Evolutionary conservation across 2,888 invertebrate species (phyloP), one percentile per base, ranked within the genome.

Genomic region (Zaprionus obscuricornis): DNA sequence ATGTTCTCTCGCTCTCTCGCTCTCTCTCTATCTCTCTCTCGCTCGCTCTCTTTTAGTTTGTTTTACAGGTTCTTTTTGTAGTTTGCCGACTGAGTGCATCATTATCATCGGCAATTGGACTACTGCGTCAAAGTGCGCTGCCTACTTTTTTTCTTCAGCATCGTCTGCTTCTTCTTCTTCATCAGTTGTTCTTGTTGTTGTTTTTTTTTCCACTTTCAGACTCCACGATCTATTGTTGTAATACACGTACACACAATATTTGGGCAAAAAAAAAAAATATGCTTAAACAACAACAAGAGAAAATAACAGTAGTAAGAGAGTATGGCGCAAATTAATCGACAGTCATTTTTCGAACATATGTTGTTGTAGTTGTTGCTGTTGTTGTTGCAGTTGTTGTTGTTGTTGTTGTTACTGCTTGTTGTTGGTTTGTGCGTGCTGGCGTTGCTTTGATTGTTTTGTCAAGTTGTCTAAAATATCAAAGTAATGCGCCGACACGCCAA

Each of bases 21-120:
- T 55, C 58, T 47, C 67, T 62, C 43, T 59, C 49, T 50, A 45
- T 18, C 26, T 42, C 40, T 49, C 14, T 20, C 39, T 16, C 46
- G 18, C 40, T 22, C 50, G 5, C 17, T 18, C 39, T 47, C 33
- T 56, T 51, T 31, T 45, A 17, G 49, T 55, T 37, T 56, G 65
- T 67, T 66, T 68, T 62, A 51, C 60, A 51, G 45, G 46, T 39
- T 37, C 47, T 34, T 69, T 87, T 88, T 88, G 59, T 84, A 83
- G 71, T 88, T 57, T 72, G 84, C 88, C 88, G 88, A 65, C 83
- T 75, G 75, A 86, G 87, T 79, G 85, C 79, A 79, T 84, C 85
- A 87, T 85, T 78, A 87, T 87, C 82, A 86, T 82, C 86, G 77
- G 74, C 85, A 86, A 86, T 87, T 87, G 79, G 83, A 86, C 86